A percentile compares a stretch with the other conserved stretches of the same genome.
These are phyloP conservation scores for Phenganax stokvisi DNA, from an alignment of 92 coral and sea anemone species.

Conservation along the genomic window DNA sequence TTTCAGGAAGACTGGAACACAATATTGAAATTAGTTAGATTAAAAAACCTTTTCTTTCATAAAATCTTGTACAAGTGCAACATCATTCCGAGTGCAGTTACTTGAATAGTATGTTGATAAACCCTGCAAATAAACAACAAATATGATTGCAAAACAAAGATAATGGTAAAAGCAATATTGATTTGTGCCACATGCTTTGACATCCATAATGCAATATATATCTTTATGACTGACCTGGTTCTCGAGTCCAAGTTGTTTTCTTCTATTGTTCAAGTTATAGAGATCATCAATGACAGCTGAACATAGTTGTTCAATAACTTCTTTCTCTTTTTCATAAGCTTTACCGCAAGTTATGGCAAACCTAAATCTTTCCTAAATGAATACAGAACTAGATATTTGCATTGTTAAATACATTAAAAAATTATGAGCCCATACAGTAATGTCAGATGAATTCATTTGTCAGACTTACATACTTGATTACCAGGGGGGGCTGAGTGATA, in stretches of 20 bases:
- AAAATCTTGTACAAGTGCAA: constrained; percentile 80
- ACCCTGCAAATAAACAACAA: constrained; percentile 53
- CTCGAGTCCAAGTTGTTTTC: constrained; percentile 86
- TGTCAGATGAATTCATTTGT: too few species aligned
- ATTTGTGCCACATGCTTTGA: too few species aligned
- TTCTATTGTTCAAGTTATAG: constrained; percentile 59
- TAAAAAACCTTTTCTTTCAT: constrained; percentile 80
- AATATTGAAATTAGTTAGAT: neutral
- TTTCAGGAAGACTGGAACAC: neutral
- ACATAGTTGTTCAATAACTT: constrained; percentile 67
- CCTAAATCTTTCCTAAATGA: constrained; percentile 63
- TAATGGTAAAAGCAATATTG: neutral
- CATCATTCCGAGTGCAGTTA: constrained; percentile 80
- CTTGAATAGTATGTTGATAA: constrained; percentile 88
- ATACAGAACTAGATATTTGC: neutral
- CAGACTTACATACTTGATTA: too few species aligned
- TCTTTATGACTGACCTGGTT: constrained; percentile 53
- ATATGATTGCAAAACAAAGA: neutral
- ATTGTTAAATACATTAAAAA: neutral
- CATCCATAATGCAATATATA: neutral
- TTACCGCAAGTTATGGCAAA: constrained; percentile 61
- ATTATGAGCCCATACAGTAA: neutral
- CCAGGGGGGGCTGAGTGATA: too few species aligned
- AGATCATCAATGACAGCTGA: constrained; percentile 60
- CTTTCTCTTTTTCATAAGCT: constrained; percentile 62